phyloP scores from a whole-genome alignment of 2,888 invertebrate species.

The Nineta flava region DNA sequence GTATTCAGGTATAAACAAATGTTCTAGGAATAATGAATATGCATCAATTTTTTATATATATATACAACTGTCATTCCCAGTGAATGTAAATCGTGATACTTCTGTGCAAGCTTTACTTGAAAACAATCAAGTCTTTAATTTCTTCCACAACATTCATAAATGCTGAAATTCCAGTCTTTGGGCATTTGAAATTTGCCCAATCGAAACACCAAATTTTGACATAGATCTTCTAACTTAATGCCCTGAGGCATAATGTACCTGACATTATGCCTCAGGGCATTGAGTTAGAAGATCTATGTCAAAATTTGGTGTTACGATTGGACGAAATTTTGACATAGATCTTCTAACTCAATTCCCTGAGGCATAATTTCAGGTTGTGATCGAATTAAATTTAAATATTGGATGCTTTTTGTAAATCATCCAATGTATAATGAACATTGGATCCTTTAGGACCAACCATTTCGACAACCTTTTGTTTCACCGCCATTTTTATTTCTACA shows the following conservation, averaged over 20 bases:
- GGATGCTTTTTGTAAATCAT: conserved; percentile 31
- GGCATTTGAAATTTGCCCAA: conserved; percentile 29
- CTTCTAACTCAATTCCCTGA: conserved; percentile 27
- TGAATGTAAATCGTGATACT: no score
- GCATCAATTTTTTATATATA: no score
- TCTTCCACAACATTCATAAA: conserved; percentile 21
- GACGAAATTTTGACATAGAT: no score
- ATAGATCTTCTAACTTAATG: conserved; percentile 30
- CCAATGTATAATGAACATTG: conserved; percentile 26
- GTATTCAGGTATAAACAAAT: no score
- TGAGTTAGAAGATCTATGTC: conserved; percentile 31
- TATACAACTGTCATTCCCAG: no score
- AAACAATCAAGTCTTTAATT: conserved; percentile 13
- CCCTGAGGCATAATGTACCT: conserved; percentile 27
- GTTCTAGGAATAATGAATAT: no score
- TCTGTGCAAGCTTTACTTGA: no score
- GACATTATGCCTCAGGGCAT: conserved; percentile 27
- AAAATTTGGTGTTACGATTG: no score
- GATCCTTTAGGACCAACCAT: conserved; percentile 29
- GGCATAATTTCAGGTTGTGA: conserved; percentile 27
- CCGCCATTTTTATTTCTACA: conserved; percentile 31
- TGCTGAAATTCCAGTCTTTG: conserved; percentile 14
- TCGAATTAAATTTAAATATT: conserved; percentile 29
- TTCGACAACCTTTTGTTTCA: conserved; percentile 39
- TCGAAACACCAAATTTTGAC: conserved; percentile 33